Evolutionary conservation across 2,888 invertebrate genomes (phyloP).

Genomic region (Scelioninae gen. 1): DNA sequence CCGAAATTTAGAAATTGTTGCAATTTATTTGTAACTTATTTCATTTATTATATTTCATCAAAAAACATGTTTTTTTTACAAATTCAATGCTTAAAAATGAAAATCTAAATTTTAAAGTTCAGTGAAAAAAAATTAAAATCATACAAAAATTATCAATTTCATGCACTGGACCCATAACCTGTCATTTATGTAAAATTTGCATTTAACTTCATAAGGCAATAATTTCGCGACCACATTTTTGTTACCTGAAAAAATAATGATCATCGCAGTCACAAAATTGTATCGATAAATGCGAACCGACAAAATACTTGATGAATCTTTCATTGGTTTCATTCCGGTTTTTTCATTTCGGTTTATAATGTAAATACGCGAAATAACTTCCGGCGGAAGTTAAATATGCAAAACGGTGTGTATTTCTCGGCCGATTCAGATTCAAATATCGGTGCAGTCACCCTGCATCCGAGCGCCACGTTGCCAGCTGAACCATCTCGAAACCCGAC

Average conservation of each 20-base stretch:
- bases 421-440: conserved; percentile 59
- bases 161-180: no score
- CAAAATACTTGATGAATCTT: neutral
- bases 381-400: conserved; percentile 52
- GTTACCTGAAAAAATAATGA: neutral
- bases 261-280: neutral
- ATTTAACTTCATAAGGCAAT: no score
- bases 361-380: conserved; percentile 41
- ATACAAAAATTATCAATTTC: no score
- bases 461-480: conserved; percentile 81
- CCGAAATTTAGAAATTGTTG: neutral
- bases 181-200: no score
- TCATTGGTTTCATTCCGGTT: conserved; percentile 11
- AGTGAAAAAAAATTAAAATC: no score
- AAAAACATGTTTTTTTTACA: no score
- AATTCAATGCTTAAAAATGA: neutral
- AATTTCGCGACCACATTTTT: neutral
- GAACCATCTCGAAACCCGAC: conserved; percentile 81
- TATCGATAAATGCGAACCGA: neutral
- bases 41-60: no score
- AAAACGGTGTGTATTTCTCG: conserved; percentile 43
- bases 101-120: no score
- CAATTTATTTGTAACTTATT: no score
- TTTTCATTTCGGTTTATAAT: conserved; percentile 8
- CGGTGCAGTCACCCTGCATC: conserved; percentile 58